Evolutionary conservation across 23 tunicate species (phyloP).

Genomic region (Diplosoma virens): DNA sequence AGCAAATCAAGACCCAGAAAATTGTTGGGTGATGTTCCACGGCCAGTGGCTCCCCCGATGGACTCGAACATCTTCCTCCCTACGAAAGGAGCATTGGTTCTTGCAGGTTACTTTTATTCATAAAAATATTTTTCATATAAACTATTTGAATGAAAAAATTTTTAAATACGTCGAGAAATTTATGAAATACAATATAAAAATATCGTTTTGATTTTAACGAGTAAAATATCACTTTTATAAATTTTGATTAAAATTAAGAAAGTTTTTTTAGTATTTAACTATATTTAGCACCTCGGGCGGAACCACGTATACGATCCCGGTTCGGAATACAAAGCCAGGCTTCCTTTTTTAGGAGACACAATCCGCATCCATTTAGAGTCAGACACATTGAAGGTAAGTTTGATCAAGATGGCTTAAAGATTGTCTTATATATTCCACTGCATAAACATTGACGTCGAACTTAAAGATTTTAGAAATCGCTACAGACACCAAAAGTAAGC

Average conservation of each 20-base stretch:
- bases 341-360: constrained; percentile 79
- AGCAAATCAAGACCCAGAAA: not conserved
- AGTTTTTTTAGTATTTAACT: too few relatives aligned
- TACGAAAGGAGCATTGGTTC: not conserved
- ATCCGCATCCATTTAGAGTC: constrained; percentile 92
- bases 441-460: too few relatives aligned
- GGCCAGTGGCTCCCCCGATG: constrained; percentile 1
- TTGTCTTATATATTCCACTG: too few relatives aligned
- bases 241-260: too few relatives aligned
- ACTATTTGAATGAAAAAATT: too few relatives aligned
- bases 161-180: too few relatives aligned
- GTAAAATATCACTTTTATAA: too few relatives aligned
- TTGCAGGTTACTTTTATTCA: not conserved
- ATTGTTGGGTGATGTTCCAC: constrained; percentile 38
- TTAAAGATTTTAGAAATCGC: too few relatives aligned
- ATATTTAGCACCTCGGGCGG: constrained; percentile 31
- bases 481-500: too few relatives aligned
- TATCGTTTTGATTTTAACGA: too few relatives aligned
- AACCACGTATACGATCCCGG: constrained; percentile 30
- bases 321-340: constrained; percentile 92
- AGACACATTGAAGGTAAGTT: constrained; percentile 70
- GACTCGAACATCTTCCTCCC: constrained; percentile 30
- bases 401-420: not conserved
- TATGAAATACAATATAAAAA: too few relatives aligned
- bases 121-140: not conserved